A percentile compares a stretch with the other conserved stretches of the same genome.
These are phyloP conservation scores for Neoaliturus tenellus DNA, from an alignment of 2,888 invertebrate species.

Conservation along the genomic window DNA sequence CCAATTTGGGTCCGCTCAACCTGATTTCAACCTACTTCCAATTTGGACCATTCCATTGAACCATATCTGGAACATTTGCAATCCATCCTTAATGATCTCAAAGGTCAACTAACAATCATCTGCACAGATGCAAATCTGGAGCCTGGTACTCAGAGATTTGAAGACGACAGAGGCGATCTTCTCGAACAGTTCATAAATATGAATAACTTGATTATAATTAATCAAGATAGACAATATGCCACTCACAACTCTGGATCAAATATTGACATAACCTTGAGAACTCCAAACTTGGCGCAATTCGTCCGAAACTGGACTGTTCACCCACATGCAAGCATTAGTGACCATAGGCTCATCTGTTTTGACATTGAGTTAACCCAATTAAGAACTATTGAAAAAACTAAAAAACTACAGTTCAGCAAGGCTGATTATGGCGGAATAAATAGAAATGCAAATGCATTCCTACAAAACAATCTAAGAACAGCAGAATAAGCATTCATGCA, in stretches of 20 bases:
- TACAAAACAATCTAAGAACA: neutral
- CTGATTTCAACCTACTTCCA: constrained; percentile 21
- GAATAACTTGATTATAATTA: neutral
- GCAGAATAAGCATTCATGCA: neutral
- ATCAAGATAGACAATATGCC: neutral
- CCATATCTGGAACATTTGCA: constrained; percentile 2
- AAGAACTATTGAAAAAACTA: neutral
- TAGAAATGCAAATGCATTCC: neutral
- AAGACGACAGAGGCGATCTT: neutral
- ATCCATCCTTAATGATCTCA: neutral
- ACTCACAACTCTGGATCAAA: neutral
- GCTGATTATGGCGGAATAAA: neutral
- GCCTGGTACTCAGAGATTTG: neutral
- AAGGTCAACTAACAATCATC: neutral
- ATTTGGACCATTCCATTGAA: neutral
- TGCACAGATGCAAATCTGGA: neutral
- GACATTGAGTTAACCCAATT: neutral
- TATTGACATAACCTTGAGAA: neutral
- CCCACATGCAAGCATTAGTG: neutral
- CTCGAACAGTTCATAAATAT: neutral
- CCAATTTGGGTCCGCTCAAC: neutral
- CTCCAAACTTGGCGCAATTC: neutral
- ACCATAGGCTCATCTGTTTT: neutral
- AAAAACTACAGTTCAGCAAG: neutral
- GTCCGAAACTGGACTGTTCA: neutral